Evolutionary conservation across 37 sponge, comb jelly and placozoan species (phyloP).

Genomic region (Agelas oroides): DNA sequence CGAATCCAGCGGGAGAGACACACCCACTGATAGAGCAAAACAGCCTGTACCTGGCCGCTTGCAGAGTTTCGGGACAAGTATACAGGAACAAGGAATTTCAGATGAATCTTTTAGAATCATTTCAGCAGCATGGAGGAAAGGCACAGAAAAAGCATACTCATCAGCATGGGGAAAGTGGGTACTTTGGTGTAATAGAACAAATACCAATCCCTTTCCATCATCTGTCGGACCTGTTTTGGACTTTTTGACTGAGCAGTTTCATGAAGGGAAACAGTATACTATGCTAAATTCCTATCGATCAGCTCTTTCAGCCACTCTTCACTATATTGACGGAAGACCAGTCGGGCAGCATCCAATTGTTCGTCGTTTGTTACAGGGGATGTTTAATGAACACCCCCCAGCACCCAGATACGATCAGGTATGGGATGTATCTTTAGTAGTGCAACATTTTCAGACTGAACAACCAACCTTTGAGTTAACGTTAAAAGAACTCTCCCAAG

Average conservation of each 20-base stretch:
- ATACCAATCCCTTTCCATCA: constrained; percentile 8
- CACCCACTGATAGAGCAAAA: no score
- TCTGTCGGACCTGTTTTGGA: constrained; percentile 5
- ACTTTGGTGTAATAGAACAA: constrained; percentile 7
- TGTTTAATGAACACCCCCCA: no score
- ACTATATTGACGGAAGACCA: no score
- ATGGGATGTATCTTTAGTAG: no score
- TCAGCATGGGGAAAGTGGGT: constrained; percentile 6
- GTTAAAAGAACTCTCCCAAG: neutral
- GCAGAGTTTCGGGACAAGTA: constrained; percentile 25
- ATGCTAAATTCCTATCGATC: neutral
- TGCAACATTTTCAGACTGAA: no score
- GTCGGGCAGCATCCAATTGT: constrained; percentile 3
- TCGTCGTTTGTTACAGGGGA: neutral
- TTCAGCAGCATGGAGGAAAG: constrained; percentile 19
- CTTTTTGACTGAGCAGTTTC: no score
- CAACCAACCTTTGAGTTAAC: no score
- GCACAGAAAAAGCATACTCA: constrained; percentile 6
- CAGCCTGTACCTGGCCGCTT: no score
- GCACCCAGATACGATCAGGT: no score
- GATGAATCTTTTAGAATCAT: constrained; percentile 14
- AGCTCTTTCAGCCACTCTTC: neutral
- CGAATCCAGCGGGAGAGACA: no score
- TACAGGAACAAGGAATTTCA: constrained; percentile 1
- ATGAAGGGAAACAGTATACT: constrained; percentile 3